These are phyloP conservation scores for Lapara coniferarum DNA, from an alignment of 2,888 invertebrate genomes.

Conservation along the genomic window DNA sequence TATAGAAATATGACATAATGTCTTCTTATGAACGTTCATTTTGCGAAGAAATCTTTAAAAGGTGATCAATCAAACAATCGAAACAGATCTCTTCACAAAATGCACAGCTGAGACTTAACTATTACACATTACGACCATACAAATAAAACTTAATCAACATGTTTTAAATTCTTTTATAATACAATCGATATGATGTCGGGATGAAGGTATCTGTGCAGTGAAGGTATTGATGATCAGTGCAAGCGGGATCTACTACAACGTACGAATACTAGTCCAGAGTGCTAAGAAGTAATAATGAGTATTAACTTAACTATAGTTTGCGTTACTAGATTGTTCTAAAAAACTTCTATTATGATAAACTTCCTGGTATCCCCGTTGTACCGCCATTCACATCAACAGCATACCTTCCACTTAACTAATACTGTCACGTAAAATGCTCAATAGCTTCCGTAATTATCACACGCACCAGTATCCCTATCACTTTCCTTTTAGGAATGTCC, in stretches of 20 bases:
- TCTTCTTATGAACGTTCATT: constrained; percentile 25
- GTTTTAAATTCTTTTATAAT: constrained; percentile 61
- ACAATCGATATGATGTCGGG: constrained; percentile 63
- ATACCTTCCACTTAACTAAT: constrained; percentile 67
- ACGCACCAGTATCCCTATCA: constrained; percentile 75
- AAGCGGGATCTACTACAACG: constrained; percentile 5
- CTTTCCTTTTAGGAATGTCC: constrained; percentile 76
- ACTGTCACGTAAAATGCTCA: constrained; percentile 80
- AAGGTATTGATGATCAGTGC: constrained; percentile 17
- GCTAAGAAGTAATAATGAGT: background rate
- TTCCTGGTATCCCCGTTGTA: constrained; percentile 4
- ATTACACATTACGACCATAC: constrained; percentile 42
- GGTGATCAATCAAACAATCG: constrained; percentile 2
- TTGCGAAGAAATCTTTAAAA: constrained; percentile 26
- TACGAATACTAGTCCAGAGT: constrained; percentile 9
- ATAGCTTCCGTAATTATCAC: constrained; percentile 70
- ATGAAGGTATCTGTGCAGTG: constrained; percentile 34
- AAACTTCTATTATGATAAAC: background rate
- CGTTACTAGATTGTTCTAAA: background rate
- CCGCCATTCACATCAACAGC: constrained; percentile 30
- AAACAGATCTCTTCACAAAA: constrained; percentile 29
- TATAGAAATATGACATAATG: constrained; percentile 34
- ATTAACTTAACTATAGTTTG: background rate
- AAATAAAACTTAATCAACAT: constrained; percentile 57
- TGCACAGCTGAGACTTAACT: constrained; percentile 30